These are phyloP conservation scores for Muscicapa adusta DNA, from an alignment of 2,113 vertebrate genomes.

Conservation along the genomic window DNA sequence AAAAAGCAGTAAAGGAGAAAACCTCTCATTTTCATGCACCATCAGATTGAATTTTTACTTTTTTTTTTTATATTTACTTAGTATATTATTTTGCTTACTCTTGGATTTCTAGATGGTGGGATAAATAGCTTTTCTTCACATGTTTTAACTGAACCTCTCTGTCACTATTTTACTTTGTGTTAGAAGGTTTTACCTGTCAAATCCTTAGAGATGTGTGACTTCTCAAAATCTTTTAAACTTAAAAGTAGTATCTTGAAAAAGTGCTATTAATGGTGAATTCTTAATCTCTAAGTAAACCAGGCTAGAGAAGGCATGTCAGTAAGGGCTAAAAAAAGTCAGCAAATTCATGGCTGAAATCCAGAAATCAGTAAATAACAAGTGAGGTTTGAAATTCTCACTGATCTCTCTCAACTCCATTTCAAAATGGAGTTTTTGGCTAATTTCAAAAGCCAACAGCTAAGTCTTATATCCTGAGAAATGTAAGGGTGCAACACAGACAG, in stretches of 20 bases:
- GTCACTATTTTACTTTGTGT: background rate
- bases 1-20: background rate
- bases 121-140: background rate
- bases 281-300: conserved; percentile 51
- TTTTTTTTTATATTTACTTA: background rate
- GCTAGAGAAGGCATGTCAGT: background rate
- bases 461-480: background rate
- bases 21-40: background rate
- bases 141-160: conserved; percentile 26
- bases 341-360: conserved; percentile 17
- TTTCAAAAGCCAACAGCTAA: background rate
- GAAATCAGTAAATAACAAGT: conserved; percentile 17
- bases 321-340: conserved; percentile 16
- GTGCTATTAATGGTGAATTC: background rate
- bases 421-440: no score
- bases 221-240: conserved; percentile 45
- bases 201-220: background rate
- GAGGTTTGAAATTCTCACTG: conserved; percentile 37
- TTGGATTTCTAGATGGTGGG: background rate
- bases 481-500: background rate
- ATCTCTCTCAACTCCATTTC: background rate
- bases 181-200: conserved; percentile 1
- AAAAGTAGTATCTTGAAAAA: background rate
- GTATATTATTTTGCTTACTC: background rate
- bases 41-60: background rate